phyloP scores from a whole-genome alignment of 2,113 vertebrate genomes.

The Odontesthes bonariensis region DNA sequence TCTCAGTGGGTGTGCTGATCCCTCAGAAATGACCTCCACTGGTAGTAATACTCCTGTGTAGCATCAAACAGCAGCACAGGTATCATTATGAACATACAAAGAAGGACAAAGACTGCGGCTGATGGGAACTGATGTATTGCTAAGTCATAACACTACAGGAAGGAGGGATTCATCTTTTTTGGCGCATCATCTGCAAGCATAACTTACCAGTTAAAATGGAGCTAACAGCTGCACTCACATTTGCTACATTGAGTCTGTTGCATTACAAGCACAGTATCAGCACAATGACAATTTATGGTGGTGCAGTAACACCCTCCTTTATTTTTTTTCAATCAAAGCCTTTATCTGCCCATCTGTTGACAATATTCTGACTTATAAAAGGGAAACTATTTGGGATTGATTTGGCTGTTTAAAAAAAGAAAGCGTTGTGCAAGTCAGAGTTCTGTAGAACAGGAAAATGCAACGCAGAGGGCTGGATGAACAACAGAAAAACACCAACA shows the following conservation, averaged over 20 bases:
- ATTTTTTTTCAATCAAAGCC: background rate
- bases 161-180: slow-evolving; percentile 25
- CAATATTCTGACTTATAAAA: slow-evolving; percentile 16
- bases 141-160: background rate
- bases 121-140: slow-evolving; percentile 32
- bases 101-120: slow-evolving; percentile 29
- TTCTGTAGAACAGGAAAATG: background rate
- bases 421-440: background rate
- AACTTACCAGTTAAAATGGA: slow-evolving; percentile 24
- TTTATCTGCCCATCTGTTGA: slow-evolving; percentile 16
- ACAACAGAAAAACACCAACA: background rate
- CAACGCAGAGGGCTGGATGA: no score
- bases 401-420: background rate
- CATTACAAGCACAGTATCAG: slow-evolving; percentile 14
- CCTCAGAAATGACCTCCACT: slow-evolving; percentile 43
- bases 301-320: background rate
- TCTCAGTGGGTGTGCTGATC: slow-evolving; percentile 59
- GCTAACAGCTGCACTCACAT: slow-evolving; percentile 29
- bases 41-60: slow-evolving; percentile 28
- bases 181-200: slow-evolving; percentile 10
- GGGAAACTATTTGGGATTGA: background rate
- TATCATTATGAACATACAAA: slow-evolving; percentile 45
- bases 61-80: slow-evolving; percentile 48
- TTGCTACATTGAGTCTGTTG: slow-evolving; percentile 19
- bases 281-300: background rate